Evolutionary conservation across 2,888 invertebrate genomes (phyloP).

Genomic region (Erebia ligea): DNA sequence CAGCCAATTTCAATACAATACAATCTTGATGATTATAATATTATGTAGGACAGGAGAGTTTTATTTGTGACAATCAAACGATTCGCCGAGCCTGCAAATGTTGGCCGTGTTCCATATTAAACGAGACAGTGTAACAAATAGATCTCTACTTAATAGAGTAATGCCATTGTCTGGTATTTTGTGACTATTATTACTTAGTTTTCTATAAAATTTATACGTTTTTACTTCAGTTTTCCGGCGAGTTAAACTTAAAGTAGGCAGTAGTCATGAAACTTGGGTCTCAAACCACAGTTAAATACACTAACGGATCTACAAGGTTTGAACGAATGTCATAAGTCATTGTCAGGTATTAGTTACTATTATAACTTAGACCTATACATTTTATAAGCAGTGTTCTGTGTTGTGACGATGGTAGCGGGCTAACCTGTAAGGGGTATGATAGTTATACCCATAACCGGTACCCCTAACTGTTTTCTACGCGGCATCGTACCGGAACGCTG

Average conservation of each 20-base stretch:
- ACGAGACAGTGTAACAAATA: constrained; percentile 32
- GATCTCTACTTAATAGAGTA: constrained; percentile 26
- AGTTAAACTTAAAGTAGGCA: neutral
- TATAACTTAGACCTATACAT: neutral
- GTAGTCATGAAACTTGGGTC: neutral
- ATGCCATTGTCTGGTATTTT: constrained; percentile 27
- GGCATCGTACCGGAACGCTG: too few relatives aligned
- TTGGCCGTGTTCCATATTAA: constrained; percentile 36
- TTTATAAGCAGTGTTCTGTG: too few relatives aligned
- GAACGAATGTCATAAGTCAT: neutral
- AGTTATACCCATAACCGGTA: too few relatives aligned
- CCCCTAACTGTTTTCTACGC: too few relatives aligned
- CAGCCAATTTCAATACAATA: neutral
- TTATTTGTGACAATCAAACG: constrained; percentile 27
- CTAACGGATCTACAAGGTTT: too few relatives aligned
- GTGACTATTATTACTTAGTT: neutral
- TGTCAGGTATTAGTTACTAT: constrained; percentile 24
- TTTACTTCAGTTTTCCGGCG: neutral
- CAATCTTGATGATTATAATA: neutral
- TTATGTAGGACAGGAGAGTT: constrained; percentile 12
- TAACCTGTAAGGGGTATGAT: too few relatives aligned
- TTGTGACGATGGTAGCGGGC: too few relatives aligned
- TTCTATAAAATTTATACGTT: neutral
- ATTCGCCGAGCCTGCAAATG: constrained; percentile 15
- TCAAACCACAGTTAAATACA: too few relatives aligned